phyloP scores from a whole-genome alignment of 2,113 vertebrate genomes.

The Dolichotis patagonum region DNA sequence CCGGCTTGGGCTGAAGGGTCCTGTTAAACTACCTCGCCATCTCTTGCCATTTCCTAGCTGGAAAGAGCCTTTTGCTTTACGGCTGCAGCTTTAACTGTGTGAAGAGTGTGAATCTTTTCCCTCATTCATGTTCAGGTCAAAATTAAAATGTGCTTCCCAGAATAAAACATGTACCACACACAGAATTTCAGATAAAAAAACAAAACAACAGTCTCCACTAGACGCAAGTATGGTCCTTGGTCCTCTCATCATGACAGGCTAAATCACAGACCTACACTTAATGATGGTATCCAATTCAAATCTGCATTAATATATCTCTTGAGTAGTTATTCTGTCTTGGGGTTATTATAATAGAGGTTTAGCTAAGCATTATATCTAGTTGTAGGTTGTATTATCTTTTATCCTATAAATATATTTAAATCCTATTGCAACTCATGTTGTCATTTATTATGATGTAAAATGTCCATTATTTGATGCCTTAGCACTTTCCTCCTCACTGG shows the following conservation, averaged over 20 bases:
- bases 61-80: not conserved
- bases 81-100: not conserved
- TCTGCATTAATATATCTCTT: not conserved
- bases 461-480: not conserved
- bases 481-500: not conserved
- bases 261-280: not conserved
- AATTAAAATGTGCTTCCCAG: not conserved
- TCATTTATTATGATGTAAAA: not conserved
- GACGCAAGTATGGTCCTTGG: fast-evolving
- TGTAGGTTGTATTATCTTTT: not conserved
- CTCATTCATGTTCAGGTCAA: not conserved
- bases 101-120: not conserved
- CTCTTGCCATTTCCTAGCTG: not conserved
- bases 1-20: not conserved
- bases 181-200: not conserved
- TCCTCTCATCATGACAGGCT: not conserved
- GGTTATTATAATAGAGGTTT: too few species aligned
- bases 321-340: not conserved
- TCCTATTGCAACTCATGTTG: not conserved
- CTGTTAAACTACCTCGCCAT: fast-evolving
- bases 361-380: not conserved
- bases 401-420: not conserved
- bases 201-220: fast-evolving
- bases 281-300: not conserved
- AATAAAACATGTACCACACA: not conserved